phyloP scores from a whole-genome alignment of 2,797 vertebrate genomes.

The Gymnoscopelus microlampas region DNA sequence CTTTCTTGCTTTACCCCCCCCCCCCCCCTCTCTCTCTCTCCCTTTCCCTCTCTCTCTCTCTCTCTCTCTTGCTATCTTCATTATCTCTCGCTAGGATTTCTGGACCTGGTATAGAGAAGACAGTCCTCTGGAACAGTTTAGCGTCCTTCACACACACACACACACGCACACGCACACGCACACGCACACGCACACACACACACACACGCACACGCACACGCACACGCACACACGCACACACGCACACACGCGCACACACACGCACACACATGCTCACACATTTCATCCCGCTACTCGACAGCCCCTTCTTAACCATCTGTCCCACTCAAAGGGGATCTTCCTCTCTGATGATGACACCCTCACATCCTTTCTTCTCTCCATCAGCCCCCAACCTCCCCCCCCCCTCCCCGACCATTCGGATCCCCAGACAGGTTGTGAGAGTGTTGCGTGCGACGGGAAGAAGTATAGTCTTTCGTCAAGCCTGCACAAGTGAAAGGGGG shows the following conservation, averaged over 20 bases:
- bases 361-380: conserved; percentile 33
- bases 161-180: too few relatives aligned
- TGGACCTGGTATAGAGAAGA: too few relatives aligned
- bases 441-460: conserved; percentile 72
- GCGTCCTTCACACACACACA: too few relatives aligned
- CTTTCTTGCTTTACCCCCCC: conserved; percentile 16
- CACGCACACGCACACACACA: too few relatives aligned
- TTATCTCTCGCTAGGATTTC: too few relatives aligned
- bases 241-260: too few relatives aligned
- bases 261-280: too few relatives aligned
- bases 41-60: conserved; percentile 1
- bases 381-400: background rate
- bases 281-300: conserved; percentile 4
- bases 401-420: conserved; percentile 27
- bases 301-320: conserved; percentile 6
- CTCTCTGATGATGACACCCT: conserved; percentile 36
- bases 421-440: conserved; percentile 44
- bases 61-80: conserved; percentile 15
- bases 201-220: too few relatives aligned
- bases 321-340: conserved; percentile 6
- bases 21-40: background rate
- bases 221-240: too few relatives aligned
- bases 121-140: too few relatives aligned
- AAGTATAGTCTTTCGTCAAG: conserved; percentile 76
- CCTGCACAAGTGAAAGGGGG: conserved; percentile 67